Evolutionary conservation across 2,113 vertebrate species (phyloP).

Genomic region (Calidris pygmaea): DNA sequence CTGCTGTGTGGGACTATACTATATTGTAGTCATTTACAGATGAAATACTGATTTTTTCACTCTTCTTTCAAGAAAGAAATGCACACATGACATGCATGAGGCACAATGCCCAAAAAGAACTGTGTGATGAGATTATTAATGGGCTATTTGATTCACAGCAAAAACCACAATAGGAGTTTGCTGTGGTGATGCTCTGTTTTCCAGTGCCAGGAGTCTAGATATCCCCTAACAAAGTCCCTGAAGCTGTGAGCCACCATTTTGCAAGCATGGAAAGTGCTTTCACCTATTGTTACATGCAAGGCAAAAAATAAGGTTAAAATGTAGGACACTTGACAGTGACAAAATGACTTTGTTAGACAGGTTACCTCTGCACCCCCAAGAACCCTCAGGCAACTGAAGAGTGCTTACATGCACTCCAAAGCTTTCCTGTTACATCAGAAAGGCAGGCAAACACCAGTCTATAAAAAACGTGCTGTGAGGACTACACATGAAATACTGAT

Average conservation of each 20-base stretch:
- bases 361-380: background rate
- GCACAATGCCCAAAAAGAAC: background rate
- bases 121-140: background rate
- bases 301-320: background rate
- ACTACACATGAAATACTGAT: background rate
- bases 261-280: background rate
- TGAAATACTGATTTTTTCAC: background rate
- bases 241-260: background rate
- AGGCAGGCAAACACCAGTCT: background rate
- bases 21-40: background rate
- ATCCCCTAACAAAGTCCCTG: background rate
- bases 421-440: background rate
- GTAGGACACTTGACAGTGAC: background rate
- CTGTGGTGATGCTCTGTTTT: background rate
- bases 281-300: background rate
- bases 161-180: background rate
- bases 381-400: background rate
- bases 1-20: background rate
- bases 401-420: background rate
- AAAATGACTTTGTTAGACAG: background rate
- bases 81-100: fast-evolving
- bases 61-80: background rate
- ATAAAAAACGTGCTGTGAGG: background rate
- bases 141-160: background rate
- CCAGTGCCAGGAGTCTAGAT: background rate